Conservation (phyloP, 2,113 vertebrate genomes). For the Podarcis muralis region DNA sequence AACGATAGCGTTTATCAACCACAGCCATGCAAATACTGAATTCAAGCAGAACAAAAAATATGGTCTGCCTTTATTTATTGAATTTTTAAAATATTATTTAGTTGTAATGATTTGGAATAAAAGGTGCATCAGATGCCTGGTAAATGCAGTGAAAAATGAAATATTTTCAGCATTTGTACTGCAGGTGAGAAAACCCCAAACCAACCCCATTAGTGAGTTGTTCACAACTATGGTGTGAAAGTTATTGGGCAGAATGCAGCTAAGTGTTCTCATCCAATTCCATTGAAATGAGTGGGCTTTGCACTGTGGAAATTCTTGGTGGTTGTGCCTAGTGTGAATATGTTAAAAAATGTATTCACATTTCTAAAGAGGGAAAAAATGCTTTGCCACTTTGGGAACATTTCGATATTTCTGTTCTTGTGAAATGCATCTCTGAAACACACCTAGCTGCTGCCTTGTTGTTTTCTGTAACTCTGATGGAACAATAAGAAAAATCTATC, state of each 20-base stretch:
- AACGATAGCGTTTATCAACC: background rate
- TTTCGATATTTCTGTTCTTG: background rate
- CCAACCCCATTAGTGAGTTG: background rate
- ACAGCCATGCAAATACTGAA: background rate
- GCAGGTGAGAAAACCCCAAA: background rate
- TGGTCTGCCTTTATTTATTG: background rate
- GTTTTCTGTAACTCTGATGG: background rate
- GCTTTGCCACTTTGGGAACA: background rate
- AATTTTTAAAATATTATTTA: background rate
- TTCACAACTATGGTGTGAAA: background rate
- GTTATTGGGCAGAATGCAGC: background rate
- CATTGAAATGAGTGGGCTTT: background rate
- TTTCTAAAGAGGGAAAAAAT: background rate
- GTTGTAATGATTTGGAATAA: background rate
- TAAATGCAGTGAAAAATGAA: background rate
- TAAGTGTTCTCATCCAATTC: background rate
- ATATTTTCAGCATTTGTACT: background rate
- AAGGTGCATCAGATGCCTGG: background rate
- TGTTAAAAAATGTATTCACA: background rate
- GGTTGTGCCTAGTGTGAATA: background rate
- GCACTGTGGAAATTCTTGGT: background rate
- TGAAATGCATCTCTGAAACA: background rate
- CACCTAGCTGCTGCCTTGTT: background rate
- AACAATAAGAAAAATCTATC: slow-evolving; percentile 1
- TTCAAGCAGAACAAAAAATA: background rate